phyloP scores from a whole-genome alignment of 2,113 vertebrate genomes.

The Microcebus jonahi region DNA sequence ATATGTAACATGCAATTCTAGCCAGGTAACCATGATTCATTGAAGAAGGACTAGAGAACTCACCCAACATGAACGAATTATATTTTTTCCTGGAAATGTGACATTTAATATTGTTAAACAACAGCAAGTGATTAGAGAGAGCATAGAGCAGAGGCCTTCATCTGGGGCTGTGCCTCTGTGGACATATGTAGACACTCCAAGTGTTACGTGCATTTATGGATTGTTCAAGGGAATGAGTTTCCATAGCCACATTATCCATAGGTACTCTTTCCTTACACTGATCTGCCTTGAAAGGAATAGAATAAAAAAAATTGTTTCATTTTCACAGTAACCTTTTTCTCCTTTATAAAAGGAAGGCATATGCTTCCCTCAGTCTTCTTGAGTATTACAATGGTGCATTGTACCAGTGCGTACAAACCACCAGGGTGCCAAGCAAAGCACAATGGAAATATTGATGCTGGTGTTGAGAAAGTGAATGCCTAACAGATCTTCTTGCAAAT shows the following conservation, averaged over 20 bases:
- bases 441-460: not conserved
- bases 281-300: not conserved
- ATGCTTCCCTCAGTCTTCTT: not conserved
- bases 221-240: not conserved
- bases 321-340: not conserved
- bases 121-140: not conserved
- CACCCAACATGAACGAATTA: not conserved
- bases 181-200: not conserved
- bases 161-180: not conserved
- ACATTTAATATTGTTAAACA: not conserved
- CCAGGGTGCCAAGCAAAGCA: not conserved
- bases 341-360: not conserved
- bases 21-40: not conserved
- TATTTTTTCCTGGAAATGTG: not conserved
- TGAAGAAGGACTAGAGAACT: not conserved
- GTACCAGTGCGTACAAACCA: not conserved
- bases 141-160: not conserved
- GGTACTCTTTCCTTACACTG: not conserved
- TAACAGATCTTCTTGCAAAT: constrained; percentile 35
- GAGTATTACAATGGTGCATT: not conserved
- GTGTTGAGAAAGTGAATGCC: not conserved
- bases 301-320: not conserved
- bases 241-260: not conserved
- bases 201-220: not conserved
- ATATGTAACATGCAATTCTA: not conserved